Conservation (phyloP, 2,797 vertebrate species). For the Gymnothorax javanicus region DNA sequence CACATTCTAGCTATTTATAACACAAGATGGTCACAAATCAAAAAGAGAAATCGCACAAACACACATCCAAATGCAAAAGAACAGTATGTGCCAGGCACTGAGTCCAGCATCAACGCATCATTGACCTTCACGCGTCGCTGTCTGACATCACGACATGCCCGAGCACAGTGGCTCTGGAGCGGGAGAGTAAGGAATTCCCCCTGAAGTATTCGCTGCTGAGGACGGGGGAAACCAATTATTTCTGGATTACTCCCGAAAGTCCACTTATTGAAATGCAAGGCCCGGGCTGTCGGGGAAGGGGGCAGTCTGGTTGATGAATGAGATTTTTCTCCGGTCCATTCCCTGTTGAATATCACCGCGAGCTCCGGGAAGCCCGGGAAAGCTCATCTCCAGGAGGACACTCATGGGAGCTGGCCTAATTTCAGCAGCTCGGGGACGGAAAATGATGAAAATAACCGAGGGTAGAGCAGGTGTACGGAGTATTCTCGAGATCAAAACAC, state of each 20-base stretch:
- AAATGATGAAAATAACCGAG: slow-evolving; percentile 16
- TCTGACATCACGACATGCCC: background rate
- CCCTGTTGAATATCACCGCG: background rate
- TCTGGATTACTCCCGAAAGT: background rate
- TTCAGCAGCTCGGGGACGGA: slow-evolving; percentile 58
- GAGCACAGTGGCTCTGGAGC: background rate
- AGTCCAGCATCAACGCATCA: background rate
- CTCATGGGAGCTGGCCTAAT: slow-evolving; percentile 71
- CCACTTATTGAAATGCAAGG: background rate
- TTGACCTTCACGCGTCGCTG: background rate
- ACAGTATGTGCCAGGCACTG: background rate
- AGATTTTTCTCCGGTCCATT: slow-evolving; percentile 31
- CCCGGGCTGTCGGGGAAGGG: background rate
- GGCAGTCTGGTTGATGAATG: slow-evolving; percentile 37
- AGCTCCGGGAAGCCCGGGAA: slow-evolving; percentile 27
- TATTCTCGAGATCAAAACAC: background rate
- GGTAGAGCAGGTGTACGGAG: slow-evolving; percentile 28
- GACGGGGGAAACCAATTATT: background rate
- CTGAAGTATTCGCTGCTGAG: background rate
- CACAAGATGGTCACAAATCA: background rate
- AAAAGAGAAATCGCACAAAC: background rate
- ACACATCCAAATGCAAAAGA: background rate
- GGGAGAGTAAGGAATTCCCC: background rate
- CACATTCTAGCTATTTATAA: background rate
- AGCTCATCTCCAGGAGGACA: slow-evolving; percentile 34